Conservation (phyloP, 2,888 invertebrate genomes). For the Stenchaetothrips biformis region DNA sequence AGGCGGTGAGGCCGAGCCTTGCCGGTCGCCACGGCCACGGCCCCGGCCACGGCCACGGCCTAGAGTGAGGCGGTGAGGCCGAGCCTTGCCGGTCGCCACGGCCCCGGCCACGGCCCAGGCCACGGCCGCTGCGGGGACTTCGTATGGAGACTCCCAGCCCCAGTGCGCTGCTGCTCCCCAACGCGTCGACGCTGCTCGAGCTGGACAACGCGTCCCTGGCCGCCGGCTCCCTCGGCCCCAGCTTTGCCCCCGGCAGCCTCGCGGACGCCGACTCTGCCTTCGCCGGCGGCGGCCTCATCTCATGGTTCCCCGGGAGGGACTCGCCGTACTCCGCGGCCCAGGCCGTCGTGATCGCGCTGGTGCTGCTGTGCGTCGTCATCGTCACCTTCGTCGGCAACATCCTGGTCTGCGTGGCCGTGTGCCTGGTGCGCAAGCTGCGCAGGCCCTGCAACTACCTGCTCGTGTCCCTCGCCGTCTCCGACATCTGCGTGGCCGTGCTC, state of each 20-base stretch:
- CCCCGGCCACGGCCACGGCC: neutral
- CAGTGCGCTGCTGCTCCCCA: neutral
- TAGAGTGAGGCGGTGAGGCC: too few relatives aligned
- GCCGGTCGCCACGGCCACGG: neutral
- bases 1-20: too few relatives aligned
- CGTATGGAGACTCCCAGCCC: conserved; percentile 10
- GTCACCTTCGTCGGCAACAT: conserved; percentile 85
- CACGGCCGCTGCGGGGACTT: neutral
- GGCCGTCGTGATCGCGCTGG: conserved; percentile 61
- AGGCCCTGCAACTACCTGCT: conserved; percentile 86
- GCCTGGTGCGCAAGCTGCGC: conserved; percentile 85
- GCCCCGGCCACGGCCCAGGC: neutral
- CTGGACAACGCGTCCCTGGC: conserved; percentile 19
- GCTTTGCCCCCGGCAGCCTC: conserved; percentile 26
- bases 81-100: neutral
- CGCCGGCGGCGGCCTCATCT: conserved; percentile 40
- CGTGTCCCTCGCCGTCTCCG: conserved; percentile 92
- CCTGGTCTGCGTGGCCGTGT: conserved; percentile 91
- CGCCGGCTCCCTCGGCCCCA: neutral
- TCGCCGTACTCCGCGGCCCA: conserved; percentile 47
- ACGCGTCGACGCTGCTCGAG: neutral
- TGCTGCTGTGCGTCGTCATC: conserved; percentile 54
- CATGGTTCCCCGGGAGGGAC: conserved; percentile 45
- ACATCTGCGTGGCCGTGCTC: conserved; percentile 88
- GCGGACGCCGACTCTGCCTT: conserved; percentile 27